Evolutionary conservation across 2,797 vertebrate genomes (phyloP).

Genomic region (Siniperca undulata): DNA sequence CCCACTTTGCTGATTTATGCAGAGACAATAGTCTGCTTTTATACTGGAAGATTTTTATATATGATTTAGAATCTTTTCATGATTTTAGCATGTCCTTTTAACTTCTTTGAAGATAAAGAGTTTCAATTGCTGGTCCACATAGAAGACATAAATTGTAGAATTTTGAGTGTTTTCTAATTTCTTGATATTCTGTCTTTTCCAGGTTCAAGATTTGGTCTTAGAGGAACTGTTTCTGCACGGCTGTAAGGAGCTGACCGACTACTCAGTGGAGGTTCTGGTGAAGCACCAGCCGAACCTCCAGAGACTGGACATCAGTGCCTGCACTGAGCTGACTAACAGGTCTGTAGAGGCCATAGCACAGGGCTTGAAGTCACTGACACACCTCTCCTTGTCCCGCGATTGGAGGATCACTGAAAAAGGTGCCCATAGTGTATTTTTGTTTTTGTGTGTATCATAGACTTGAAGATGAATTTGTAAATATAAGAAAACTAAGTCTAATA

Average conservation of each 20-base stretch:
- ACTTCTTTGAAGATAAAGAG: background rate
- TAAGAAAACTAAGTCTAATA: background rate
- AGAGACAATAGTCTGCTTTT: background rate
- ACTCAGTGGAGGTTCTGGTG: constrained; percentile 85
- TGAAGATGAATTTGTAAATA: background rate
- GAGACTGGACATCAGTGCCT: constrained; percentile 87
- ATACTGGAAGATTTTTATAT: background rate
- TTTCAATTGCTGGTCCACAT: background rate
- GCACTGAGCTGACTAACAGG: constrained; percentile 86
- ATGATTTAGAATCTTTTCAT: background rate
- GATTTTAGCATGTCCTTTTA: background rate
- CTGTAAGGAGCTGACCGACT: constrained; percentile 89
- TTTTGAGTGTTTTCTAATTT: background rate
- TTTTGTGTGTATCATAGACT: background rate
- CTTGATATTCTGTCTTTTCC: background rate
- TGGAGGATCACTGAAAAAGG: constrained; percentile 87
- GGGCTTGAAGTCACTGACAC: constrained; percentile 75
- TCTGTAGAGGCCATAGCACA: constrained; percentile 79
- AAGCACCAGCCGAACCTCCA: constrained; percentile 83
- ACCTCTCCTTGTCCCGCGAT: constrained; percentile 82
- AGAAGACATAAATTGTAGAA: background rate
- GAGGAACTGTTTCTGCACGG: constrained; percentile 84
- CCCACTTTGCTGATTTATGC: background rate
- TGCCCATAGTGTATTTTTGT: background rate
- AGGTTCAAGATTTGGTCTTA: constrained; percentile 82